A percentile compares a stretch with the other conserved stretches of the same genome.
Evolutionary conservation across 2,888 invertebrate species (phyloP).

Genomic region (Listrodromus nycthemerus): DNA sequence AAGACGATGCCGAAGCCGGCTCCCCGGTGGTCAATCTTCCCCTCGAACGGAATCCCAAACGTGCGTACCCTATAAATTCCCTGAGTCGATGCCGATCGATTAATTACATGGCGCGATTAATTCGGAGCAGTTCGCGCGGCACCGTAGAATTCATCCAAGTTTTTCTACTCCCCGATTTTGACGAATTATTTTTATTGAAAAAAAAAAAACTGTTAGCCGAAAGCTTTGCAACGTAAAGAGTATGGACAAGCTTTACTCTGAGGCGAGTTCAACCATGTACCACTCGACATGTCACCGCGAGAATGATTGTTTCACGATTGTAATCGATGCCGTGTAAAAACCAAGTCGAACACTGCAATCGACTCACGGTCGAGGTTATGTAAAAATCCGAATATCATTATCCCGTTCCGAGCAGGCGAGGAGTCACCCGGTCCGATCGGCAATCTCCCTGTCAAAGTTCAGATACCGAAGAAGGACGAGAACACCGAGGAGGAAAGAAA

Average conservation of each 20-base stretch:
- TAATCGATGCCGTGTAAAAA: too few relatives aligned
- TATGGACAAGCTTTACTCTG: too few relatives aligned
- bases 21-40: constrained; percentile 14
- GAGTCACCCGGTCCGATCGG: background rate
- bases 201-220: too few relatives aligned
- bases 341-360: background rate
- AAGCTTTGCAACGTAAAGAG: too few relatives aligned
- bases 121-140: background rate
- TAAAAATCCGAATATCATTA: background rate
- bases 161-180: too few relatives aligned
- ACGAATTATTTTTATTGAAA: too few relatives aligned
- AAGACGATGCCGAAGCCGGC: constrained; percentile 65
- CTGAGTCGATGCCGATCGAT: background rate
- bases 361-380: background rate
- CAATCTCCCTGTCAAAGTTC: background rate
- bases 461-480: constrained; percentile 60
- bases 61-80: constrained; percentile 26
- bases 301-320: too few relatives aligned
- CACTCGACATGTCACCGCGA: too few relatives aligned
- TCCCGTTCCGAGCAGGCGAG: constrained; percentile 9
- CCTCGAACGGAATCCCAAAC: constrained; percentile 31
- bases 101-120: background rate
- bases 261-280: too few relatives aligned
- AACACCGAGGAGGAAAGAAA: constrained; percentile 61
- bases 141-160: background rate